A percentile compares a stretch with the other conserved stretches of the same genome.
Evolutionary conservation across 2,113 vertebrate genomes (phyloP).

Genomic region (Cettia cetti): DNA sequence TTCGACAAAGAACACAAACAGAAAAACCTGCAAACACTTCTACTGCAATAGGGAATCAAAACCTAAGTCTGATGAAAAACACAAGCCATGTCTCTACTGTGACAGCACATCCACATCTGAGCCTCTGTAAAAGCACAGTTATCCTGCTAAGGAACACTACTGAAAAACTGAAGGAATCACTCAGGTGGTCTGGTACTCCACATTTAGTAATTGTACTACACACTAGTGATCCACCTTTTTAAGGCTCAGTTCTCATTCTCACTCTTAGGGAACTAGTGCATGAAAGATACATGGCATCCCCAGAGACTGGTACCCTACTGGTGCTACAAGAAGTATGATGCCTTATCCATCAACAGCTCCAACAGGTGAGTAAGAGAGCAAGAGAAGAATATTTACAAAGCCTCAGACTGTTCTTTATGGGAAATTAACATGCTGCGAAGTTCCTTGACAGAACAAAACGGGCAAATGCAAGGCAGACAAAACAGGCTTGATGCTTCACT

Average conservation of each 20-base stretch:
- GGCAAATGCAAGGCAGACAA: neutral
- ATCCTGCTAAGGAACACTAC: neutral
- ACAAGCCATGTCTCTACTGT: neutral
- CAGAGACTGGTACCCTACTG: neutral
- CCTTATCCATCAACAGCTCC: neutral
- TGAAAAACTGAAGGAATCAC: neutral
- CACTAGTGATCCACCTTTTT: neutral
- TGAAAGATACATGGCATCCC: neutral
- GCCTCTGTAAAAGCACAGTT: neutral
- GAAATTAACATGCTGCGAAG: neutral
- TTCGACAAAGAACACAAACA: neutral
- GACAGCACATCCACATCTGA: neutral
- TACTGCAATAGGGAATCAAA: neutral
- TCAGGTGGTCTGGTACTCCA: neutral
- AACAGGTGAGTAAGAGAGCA: neutral
- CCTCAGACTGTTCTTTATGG: neutral
- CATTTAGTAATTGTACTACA: neutral
- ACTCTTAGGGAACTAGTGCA: neutral
- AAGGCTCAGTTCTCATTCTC: neutral
- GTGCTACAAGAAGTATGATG: fast-evolving
- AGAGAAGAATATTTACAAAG: neutral
- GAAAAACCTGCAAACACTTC: neutral
- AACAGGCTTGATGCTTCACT: neutral
- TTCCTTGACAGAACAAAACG: neutral
- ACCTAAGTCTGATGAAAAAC: neutral